A percentile compares a stretch with the other conserved stretches of the same genome.
phyloP scores from a whole-genome alignment of 2,888 invertebrate species.

The Phalera bucephala region DNA sequence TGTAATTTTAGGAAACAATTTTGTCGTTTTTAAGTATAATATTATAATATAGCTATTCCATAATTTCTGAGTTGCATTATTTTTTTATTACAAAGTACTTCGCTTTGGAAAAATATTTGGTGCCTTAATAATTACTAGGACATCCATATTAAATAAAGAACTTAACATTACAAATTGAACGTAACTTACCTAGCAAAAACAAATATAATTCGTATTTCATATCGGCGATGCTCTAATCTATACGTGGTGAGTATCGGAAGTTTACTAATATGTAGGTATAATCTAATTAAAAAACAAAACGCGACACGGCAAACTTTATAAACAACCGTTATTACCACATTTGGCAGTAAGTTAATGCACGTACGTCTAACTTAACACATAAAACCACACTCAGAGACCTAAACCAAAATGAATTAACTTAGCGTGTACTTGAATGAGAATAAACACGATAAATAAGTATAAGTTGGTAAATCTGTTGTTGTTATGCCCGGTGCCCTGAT shows the following conservation, averaged over 20 bases:
- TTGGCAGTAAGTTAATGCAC: background rate
- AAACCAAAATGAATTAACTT: conserved; percentile 60
- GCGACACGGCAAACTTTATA: background rate
- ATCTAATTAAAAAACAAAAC: too few species aligned
- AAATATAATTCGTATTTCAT: conserved; percentile 34
- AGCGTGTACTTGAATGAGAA: conserved; percentile 52
- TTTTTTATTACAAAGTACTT: too few species aligned
- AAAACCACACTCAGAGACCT: conserved; percentile 39
- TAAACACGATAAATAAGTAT: conserved; percentile 54
- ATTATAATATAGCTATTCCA: too few species aligned
- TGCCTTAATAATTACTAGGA: too few species aligned
- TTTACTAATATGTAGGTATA: too few species aligned
- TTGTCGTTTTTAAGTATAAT: too few species aligned
- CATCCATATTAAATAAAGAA: too few species aligned
- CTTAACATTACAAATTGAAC: too few species aligned
- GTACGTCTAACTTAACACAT: conserved; percentile 30
- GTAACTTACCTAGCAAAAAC: conserved; percentile 35
- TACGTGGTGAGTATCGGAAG: conserved; percentile 4
- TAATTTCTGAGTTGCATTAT: too few species aligned
- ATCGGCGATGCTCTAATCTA: conserved; percentile 1
- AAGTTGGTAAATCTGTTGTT: conserved; percentile 42
- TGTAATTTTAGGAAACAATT: too few species aligned
- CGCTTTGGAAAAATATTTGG: too few species aligned
- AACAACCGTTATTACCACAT: conserved; percentile 13
- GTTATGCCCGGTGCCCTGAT: conserved; percentile 22